Base-by-base conservation (phyloP, 1,140 invertebrate species). In the Armadillidium nasatum region DNA sequence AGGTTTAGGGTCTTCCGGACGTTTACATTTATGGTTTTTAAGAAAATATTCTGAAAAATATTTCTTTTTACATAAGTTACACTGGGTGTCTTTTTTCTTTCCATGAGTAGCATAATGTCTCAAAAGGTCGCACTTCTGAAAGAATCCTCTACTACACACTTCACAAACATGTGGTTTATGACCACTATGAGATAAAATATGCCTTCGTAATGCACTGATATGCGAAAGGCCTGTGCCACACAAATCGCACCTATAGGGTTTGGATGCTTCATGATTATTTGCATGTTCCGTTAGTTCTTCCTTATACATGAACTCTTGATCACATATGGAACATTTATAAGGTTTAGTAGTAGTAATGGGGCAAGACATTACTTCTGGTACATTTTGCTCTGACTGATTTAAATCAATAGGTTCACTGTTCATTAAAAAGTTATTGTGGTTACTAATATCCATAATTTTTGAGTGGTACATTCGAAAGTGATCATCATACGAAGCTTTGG, bases 271-370 rank as follows among this genome's bases (percentile, higher is more conserved):
- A 74, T 82, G 81, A 71, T 75, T 78, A 19, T 79, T 72, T 19
- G 60, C 46, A 76, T 82, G 81, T 66, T 76, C 78, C 21, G 71
- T 72, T 10, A 82, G 75, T 50, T 77, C 78, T 70, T 78, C 77
- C 54, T 80, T 82, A 11, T 73, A 76, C 44, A 73, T 60, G 71
- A 81, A 79, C 66, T 79, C 77, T 74, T 77, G 83, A 33, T 85
- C 83, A 72, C 88, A 89, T 3, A 84, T 83, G 13, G 85, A 85
- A 82, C 88, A 89, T 77, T 85, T 86, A 76, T 88, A 89, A 4
- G 87, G 87, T 45, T 84, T 85, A 13, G 85, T 84, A 7, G 87
- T 84, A 13, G 85, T 72, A 15, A 72, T 43, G 71, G 74, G 74
- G 9, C 71, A 76, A 11, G 68, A 13, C 75, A 79, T 76, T 7